Base-by-base conservation (phyloP, 2,797 vertebrate species). In the Phataginus tetradactyla region DNA sequence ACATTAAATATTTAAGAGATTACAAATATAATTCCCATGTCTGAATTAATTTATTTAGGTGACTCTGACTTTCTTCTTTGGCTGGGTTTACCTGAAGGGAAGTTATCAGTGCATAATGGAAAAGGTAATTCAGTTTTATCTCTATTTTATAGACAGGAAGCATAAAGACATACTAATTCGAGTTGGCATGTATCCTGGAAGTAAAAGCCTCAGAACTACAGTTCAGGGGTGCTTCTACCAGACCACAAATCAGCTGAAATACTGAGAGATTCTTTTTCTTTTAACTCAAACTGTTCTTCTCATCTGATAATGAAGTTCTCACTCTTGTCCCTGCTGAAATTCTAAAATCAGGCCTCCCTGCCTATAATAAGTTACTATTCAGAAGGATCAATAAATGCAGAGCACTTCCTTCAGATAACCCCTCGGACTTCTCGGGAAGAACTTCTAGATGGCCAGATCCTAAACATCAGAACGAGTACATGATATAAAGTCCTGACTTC, bases 11-110 rank as follows among this genome's bases (percentile, higher is more conserved):
- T 45, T 86, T 51, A 32, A 61, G 85, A 69, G 17, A 92, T 77
- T 63, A 63, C 71, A 92, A 89, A 71, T 69, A 37, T 45, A 94
- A 42, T 63, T 81, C 55, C 12, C 27, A 45, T 45, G 45, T 4
- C 8, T 49, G 20, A 66, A 98, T 97, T 99, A 98, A 71, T 86
- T 80, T 72, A 84, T 53, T 74, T 92, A 74, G 45, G 21, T 86
- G 12, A 32, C 25, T 55, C 77, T 78, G 39, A 69, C 10, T 93
- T 57, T 90, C 37, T 11, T 49, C 20, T 51, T 69, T 34, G 37
- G 20, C 32, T 72, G 71, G 2, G 1, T 89, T 74, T 53, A 79
- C 25, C 75, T 53, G 4, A 74, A 87, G 7, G 14, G 15, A 75
- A 5, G 23, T n/a, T 91, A 89, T 71, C 71, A 75, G n/a, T 12